Evolutionary conservation across 2,113 vertebrate genomes (phyloP).

Genomic region (Gambusia affinis): DNA sequence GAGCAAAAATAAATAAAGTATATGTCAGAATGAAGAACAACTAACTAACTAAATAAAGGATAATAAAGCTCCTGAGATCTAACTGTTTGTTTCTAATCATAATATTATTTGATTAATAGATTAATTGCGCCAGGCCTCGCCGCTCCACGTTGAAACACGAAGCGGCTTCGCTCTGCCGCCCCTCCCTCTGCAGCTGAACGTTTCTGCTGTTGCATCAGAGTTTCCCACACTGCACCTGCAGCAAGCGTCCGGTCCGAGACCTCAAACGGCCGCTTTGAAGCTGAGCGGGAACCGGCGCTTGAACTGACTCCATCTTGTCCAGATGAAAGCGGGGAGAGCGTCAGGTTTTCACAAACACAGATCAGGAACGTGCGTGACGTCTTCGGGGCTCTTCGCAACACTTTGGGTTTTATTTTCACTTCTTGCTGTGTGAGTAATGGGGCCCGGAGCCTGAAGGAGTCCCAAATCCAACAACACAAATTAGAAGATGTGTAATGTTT

Average conservation of each 20-base stretch:
- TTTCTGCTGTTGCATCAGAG: constrained; percentile 72
- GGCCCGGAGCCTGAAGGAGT: background rate
- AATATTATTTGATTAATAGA: too few relatives aligned
- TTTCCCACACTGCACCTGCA: constrained; percentile 66
- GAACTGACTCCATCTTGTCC: constrained; percentile 56
- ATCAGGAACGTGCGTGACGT: constrained; percentile 1
- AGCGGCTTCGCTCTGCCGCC: constrained; percentile 27
- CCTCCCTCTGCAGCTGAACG: constrained; percentile 11
- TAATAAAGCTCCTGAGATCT: too few relatives aligned
- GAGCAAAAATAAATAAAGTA: too few relatives aligned
- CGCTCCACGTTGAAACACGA: constrained; percentile 31
- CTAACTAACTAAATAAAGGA: too few relatives aligned
- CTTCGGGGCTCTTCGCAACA: constrained; percentile 24
- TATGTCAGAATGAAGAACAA: too few relatives aligned
- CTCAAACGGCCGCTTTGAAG: constrained; percentile 69
- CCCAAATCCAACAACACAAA: constrained; percentile 1
- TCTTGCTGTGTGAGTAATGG: constrained; percentile 14
- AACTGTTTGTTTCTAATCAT: too few relatives aligned
- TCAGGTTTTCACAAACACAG: constrained; percentile 45
- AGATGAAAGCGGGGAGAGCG: constrained; percentile 47
- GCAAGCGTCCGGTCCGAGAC: constrained; percentile 52
- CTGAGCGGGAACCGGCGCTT: constrained; percentile 27
- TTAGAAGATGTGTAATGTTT: background rate
- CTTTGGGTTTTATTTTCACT: constrained; percentile 28
- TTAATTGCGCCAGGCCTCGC: background rate